These are phyloP conservation scores for Crioceris asparagi DNA, from an alignment of 2,888 invertebrate species.

Conservation along the genomic window DNA sequence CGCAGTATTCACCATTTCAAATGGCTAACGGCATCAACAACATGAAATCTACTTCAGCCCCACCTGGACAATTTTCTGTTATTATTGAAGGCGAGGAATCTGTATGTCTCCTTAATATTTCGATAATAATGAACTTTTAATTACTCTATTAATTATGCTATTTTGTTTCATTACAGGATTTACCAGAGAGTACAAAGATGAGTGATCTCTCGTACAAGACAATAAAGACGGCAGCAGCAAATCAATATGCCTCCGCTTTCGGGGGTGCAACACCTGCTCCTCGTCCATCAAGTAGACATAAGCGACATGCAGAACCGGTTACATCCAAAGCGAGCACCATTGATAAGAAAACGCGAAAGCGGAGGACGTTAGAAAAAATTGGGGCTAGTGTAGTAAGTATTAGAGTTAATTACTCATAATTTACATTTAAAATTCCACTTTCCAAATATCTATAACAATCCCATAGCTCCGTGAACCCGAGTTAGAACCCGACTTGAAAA, in stretches of 20 bases:
- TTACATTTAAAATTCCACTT: too few relatives aligned
- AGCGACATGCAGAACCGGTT: slow-evolving; percentile 28
- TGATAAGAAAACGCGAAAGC: slow-evolving; percentile 41
- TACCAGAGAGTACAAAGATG: slow-evolving; percentile 31
- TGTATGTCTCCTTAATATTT: slow-evolving; percentile 26
- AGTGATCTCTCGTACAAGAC: slow-evolving; percentile 25
- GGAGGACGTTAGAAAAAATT: slow-evolving; percentile 51
- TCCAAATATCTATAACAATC: too few relatives aligned
- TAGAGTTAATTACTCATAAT: background rate
- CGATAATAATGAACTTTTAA: slow-evolving; percentile 1
- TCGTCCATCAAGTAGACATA: slow-evolving; percentile 30
- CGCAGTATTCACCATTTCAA: slow-evolving; percentile 23
- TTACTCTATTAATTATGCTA: background rate
- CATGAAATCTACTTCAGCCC: slow-evolving; percentile 22
- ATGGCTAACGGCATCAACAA: too few relatives aligned
- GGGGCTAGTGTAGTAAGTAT: slow-evolving; percentile 52
- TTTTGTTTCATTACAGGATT: slow-evolving; percentile 33
- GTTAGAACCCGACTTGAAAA: too few relatives aligned
- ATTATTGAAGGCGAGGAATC: slow-evolving; percentile 31
- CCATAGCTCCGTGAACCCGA: too few relatives aligned
- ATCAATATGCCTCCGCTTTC: slow-evolving; percentile 9
- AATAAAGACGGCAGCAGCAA: slow-evolving; percentile 29
- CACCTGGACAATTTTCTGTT: slow-evolving; percentile 26
- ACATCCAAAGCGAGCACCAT: slow-evolving; percentile 19
- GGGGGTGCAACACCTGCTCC: slow-evolving; percentile 15